Evolutionary conservation across 2,797 vertebrate species (phyloP), one percentile per base, ranked within the genome.

Genomic region (Pipistrellus pygmaeus): DNA sequence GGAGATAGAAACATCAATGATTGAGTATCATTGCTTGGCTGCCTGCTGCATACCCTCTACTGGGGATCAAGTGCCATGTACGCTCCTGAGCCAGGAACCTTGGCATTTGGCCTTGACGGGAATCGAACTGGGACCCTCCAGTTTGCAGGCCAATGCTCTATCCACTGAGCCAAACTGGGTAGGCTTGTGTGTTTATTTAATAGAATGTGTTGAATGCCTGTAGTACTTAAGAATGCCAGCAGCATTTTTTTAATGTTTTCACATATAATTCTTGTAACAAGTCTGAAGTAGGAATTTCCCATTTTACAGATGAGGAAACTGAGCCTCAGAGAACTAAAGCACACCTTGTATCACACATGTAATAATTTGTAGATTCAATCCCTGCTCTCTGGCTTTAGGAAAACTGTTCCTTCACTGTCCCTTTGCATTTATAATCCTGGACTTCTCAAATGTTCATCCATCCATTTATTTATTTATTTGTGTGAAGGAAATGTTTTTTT

Each of bases 181-280:
- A n/a, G 30, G 27, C 27, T 32, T 66, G 7, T 32, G 30, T 83
- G 27, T 77, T 94, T 77, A 53, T 66, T 94, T 82, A 69, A 55
- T 95, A 83, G 85, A 95, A 91, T 85, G 64, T 93, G 10, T 60
- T 89, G 27, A 88, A 83, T 86, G 76, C n/a, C 44, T 93, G 2
- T 78, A 77, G 55, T 85, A 57, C 53, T 80, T 91, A 53, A 55
- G 53, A 88, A 75, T 73, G 20, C 32, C 41, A 53, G 7, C 25
- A 83, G 38, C 15, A 20, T 92, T 73, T 66, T 66, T 9, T 68
- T 12, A 89, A 57, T 64, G 27, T 73, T 95, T 93, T 95, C 66
- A 66, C 46, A 53, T 85, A 75, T 93, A 93, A 92, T 81, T 84
- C 8, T 73, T 92, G 1, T 85, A 85, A 82, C 35, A 94, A 53